Evolutionary conservation across 2,113 vertebrate genomes (phyloP), one percentile per base, ranked within the genome.

Genomic region (Camelus dromedarius): DNA sequence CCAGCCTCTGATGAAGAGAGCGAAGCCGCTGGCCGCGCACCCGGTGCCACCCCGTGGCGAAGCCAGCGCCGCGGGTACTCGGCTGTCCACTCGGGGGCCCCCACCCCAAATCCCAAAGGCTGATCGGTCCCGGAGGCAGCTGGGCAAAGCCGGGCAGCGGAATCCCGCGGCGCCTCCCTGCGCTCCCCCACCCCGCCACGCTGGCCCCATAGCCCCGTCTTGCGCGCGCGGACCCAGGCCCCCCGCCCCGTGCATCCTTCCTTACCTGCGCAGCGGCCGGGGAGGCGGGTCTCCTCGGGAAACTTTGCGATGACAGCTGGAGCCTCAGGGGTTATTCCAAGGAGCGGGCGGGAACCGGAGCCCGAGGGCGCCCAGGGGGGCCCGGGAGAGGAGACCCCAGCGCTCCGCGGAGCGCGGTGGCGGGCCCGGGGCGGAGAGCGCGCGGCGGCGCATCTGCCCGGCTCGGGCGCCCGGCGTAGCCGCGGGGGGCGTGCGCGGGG

Each of bases 281-380:
- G 92, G 93, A 97, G 96, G 97, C 96, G 97, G 97, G 96, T 96
- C 97, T 98, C 97, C 96, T 97, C 96, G 95, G 97, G 96, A 98
- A 98, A 98, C 97, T 98, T 97, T 97, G 96, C 89, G 83, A 90
- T 80, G 93, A 62, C 73, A 30, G 72, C 95, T 52, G 95, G 64
- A 95, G 73, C 94, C 97, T 96, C 97, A 90, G 83, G 96, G 97
- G 94, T 93, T 96, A 95, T 96, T 98, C 97, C 97, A 94, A 80
- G 95, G 87, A 79, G 96, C 97, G 38, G 79, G 94, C 56, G 92
- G 93, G 77, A 73, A 76, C 82, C 86, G 12, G 73, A 38, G 95
- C 90, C 42, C 48, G 73, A 91, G 69, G 92, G 96, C 93, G 76
- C 90, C 92, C 72, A 50, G 67, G n/a, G 95, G 95, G 92, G 64